These are phyloP conservation scores for Dipodomys stephensi DNA, from an alignment of 2,113 vertebrate genomes.

Conservation along the genomic window DNA sequence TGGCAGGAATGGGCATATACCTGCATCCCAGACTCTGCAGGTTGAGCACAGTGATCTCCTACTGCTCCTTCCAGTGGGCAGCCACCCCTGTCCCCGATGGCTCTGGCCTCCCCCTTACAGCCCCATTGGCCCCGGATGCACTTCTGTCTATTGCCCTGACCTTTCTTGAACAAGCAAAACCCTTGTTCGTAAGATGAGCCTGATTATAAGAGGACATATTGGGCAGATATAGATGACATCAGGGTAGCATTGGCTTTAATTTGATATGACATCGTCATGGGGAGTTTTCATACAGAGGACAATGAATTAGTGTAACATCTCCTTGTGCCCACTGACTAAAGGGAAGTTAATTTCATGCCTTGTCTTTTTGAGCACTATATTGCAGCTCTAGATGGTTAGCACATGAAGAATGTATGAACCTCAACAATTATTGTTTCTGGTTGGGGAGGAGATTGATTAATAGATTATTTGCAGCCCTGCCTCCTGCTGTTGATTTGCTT, in stretches of 20 bases:
- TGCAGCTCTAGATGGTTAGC: slow-evolving; percentile 82
- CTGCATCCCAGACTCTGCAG: background rate
- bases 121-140: slow-evolving; percentile 74
- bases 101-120: background rate
- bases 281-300: slow-evolving; percentile 83
- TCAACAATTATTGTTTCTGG: slow-evolving; percentile 63
- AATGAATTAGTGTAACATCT: slow-evolving; percentile 81
- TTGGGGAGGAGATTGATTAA: slow-evolving; percentile 70
- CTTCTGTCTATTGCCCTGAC: slow-evolving; percentile 74
- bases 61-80: background rate
- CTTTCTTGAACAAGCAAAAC: slow-evolving; percentile 78
- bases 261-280: slow-evolving; percentile 69
- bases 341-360: slow-evolving; percentile 87
- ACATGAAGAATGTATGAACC: slow-evolving; percentile 77
- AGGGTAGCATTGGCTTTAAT: slow-evolving; percentile 57
- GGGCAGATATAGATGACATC: slow-evolving; percentile 74
- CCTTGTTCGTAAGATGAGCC: slow-evolving; percentile 79
- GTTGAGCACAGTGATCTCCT: no score
- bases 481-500: background rate
- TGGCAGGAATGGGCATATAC: background rate
- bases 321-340: slow-evolving; percentile 82
- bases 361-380: slow-evolving; percentile 84
- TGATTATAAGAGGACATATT: slow-evolving; percentile 78
- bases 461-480: slow-evolving; percentile 27
- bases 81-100: background rate